Base-by-base conservation (phyloP, 2,797 vertebrate species). In the Peromyscus eremicus region DNA sequence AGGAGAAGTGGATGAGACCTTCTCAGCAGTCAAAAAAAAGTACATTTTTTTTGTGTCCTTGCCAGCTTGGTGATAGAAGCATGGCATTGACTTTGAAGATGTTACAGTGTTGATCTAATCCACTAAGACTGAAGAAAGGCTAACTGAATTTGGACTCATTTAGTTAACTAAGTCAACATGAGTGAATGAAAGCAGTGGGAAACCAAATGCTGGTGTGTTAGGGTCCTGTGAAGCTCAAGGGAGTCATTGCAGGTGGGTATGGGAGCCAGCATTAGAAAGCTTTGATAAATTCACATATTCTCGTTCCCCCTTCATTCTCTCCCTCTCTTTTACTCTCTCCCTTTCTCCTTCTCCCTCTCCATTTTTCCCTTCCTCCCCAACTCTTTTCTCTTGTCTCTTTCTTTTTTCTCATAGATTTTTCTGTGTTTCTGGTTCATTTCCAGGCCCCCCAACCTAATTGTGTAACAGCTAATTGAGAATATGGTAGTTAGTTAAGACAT, bases 391-490 rank as follows among this genome's bases (percentile, higher is more conserved):
- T 27, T 70, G 32, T 71, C 84, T 55, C 5, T 52, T 11, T 81
- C 6, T 91, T 46, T 46, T 84, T 89, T 57, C 32, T 64, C 55
- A 43, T 77, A 55, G 43, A n/a, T n/a, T 76, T 85, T 84, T 85
- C 60, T 49, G 23, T 91, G 25, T 92, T 95, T 82, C 40, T 82
- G 27, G 40, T 86, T 81, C 77, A 82, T 92, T 92, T 82, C 43
- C 60, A 88, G 40, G 57, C 55, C 66, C 66, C 81, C 66, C 46
- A 68, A 92, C 32, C 66, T 71, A 91, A 57, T 90, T 93, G 94
- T 55, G 91, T 34, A 94, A 49, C 70, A 80, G 86, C 40, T 92
- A 84, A 37, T 37, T 75, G 92, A 88, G 85, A 95, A 86, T 77
- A 37, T 81, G 57, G 46, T 75, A 60, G 52, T 90, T 95, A 34